Percentiles rank a stretch among this genome's conserved stretches.
phyloP scores from a whole-genome alignment of 2,113 vertebrate species.

The Macaca mulatta region DNA sequence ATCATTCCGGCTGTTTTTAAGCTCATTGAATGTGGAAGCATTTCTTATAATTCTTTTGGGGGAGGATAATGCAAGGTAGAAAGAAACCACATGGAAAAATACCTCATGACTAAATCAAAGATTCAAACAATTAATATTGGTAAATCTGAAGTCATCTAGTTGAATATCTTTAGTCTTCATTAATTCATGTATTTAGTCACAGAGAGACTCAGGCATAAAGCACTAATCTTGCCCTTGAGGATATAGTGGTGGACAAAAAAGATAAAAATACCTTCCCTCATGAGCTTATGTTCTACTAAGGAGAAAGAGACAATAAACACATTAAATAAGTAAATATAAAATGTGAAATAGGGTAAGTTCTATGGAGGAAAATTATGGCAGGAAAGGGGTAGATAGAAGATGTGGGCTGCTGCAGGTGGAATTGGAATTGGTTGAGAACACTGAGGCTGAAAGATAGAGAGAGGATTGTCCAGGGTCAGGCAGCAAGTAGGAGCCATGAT shows the following conservation, averaged over 20 bases:
- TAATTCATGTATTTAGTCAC: not conserved
- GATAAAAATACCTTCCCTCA: not conserved
- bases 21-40: not conserved
- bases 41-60: not conserved
- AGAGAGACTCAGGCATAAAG: not conserved
- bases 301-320: not conserved
- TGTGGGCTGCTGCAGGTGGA: not conserved
- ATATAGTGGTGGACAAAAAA: not conserved
- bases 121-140: not conserved
- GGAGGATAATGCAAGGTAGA: not conserved
- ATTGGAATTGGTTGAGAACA: not conserved
- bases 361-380: not conserved
- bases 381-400: not conserved
- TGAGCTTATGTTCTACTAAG: not conserved
- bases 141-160: not conserved
- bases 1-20: not conserved
- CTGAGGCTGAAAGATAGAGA: not conserved
- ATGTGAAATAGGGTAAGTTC: not conserved
- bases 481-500: not conserved
- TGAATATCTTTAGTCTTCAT: not conserved
- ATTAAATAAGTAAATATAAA: not conserved
- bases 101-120: not conserved
- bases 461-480: not conserved
- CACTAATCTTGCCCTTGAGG: not conserved
- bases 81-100: not conserved